Base-by-base conservation (phyloP, 2,113 vertebrate species). In the Oncorhynchus keta region DNA sequence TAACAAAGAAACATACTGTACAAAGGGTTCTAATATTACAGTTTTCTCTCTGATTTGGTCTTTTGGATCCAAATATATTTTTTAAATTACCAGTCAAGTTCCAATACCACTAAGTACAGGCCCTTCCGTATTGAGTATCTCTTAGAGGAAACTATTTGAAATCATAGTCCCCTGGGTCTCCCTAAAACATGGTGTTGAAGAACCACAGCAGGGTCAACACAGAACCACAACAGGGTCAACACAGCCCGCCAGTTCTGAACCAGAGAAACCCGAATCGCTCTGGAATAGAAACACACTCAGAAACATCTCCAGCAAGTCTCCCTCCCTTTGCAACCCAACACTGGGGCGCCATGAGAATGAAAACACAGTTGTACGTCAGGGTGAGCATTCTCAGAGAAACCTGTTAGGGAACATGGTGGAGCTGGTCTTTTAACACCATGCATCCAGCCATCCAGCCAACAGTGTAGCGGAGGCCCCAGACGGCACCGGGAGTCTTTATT, bases 131-230 rank as follows among this genome's bases (percentile, higher is more conserved):
- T 89, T 85, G 71, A 3, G 71, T 89, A 88, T 89, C 74, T 32
- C 81, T 77, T 76, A 39, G 73, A 83, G 81, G 83, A 83, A 85
- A 81, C 79, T 79, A 57, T 76, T 70, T 69, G 81, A 87, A 86
- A 89, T 86, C 83, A 77, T 78, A 81, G 79, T 75, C 78, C 79
- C 82, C 77, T 72, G 76, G 78, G 83, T 76, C 77, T 75, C 84
- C 85, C 86, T 87, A 82, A 85, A 86, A 87, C 85, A 88, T 67
- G 70, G 76, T 81, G 84, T 87, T 84, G 72, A 59, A 67, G 81
- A 87, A 89, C 90, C 85, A 84, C 89, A 87, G 81, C 78, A 87
- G 77, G 83, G 81, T 90, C 87, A 85, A 87, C 86, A 87, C 80
- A 67, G 81, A 87, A 89, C 90, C 85, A 84, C 89, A 87, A 82